A percentile compares a stretch with the other conserved stretches of the same genome.
Evolutionary conservation across 2,113 vertebrate genomes (phyloP).

Genomic region (Gnathonemus longibarbis): DNA sequence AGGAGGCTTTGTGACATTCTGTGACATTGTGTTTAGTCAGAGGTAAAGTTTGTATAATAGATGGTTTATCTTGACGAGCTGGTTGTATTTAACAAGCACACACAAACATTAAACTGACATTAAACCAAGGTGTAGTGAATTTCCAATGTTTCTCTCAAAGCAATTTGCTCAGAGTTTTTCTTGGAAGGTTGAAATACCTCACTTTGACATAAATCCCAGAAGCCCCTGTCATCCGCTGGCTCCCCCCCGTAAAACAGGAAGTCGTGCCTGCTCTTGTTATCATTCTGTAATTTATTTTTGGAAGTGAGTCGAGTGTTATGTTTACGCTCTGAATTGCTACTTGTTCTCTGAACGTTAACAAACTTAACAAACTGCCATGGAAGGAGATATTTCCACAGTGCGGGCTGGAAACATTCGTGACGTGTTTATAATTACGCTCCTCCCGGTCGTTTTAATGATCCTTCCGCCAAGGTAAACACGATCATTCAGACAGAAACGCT

Average conservation of each 20-base stretch:
- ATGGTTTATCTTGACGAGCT: background rate
- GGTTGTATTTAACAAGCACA: background rate
- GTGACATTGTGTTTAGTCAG: background rate
- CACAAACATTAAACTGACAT: background rate
- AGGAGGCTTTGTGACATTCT: background rate
- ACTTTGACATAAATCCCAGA: background rate
- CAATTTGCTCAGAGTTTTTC: background rate
- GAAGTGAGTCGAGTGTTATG: background rate
- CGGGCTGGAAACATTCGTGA: constrained; percentile 37
- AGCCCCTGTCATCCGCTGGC: background rate
- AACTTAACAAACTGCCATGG: constrained; percentile 4
- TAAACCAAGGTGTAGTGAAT: background rate
- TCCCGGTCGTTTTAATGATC: constrained; percentile 39
- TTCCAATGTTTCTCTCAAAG: background rate
- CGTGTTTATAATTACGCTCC: constrained; percentile 43
- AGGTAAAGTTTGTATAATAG: background rate
- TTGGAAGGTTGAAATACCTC: background rate
- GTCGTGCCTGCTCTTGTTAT: background rate
- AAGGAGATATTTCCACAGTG: constrained; percentile 21
- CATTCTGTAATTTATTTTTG: constrained; percentile 17
- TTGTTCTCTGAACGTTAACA: constrained; percentile 44
- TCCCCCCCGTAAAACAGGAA: background rate
- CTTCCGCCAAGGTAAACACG: constrained; percentile 28
- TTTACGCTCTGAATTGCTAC: constrained; percentile 41
- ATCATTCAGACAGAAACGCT: constrained; percentile 25